Percentiles rank a stretch among this genome's conserved stretches.
Conservation (phyloP, 2,797 vertebrate species). For the Amniataba percoides region DNA sequence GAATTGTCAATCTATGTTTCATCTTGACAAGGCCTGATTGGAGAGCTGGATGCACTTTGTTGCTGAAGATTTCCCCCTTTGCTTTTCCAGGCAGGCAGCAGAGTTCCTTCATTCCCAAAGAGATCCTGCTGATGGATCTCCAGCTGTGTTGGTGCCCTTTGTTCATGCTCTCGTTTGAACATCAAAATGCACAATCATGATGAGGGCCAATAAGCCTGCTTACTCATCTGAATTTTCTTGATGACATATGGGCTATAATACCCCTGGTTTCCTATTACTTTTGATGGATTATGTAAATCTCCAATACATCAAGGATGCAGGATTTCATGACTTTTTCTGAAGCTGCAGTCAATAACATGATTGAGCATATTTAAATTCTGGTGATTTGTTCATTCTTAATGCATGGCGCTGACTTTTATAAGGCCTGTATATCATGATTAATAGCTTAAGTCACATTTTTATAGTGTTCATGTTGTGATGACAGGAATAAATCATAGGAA, state of each 20-base stretch:
- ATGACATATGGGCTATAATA: constrained; percentile 22
- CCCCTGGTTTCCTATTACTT: background rate
- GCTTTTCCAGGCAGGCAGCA: constrained; percentile 23
- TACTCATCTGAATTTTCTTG: constrained; percentile 37
- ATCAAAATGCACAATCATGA: constrained; percentile 5
- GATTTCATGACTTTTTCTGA: constrained; percentile 25
- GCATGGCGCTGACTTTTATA: background rate
- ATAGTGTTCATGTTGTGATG: background rate
- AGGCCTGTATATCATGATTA: constrained; percentile 1
- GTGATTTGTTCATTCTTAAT: constrained; percentile 49
- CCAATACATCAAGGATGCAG: constrained; percentile 24
- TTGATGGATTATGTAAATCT: constrained; percentile 62
- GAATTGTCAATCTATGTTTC: background rate
- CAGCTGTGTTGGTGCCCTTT: constrained; percentile 19
- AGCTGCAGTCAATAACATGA: constrained; percentile 42
- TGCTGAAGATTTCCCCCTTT: background rate
- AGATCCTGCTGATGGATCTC: constrained; percentile 18
- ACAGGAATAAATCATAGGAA: background rate
- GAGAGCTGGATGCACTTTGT: constrained; percentile 8
- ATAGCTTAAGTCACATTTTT: background rate
- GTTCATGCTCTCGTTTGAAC: constrained; percentile 13
- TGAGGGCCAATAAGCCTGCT: constrained; percentile 12
- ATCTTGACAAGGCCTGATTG: constrained; percentile 36
- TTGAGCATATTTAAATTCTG: constrained; percentile 37
- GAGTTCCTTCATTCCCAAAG: background rate